phyloP scores from a whole-genome alignment of 1,140 invertebrate species.

The Neelides sp. region DNA sequence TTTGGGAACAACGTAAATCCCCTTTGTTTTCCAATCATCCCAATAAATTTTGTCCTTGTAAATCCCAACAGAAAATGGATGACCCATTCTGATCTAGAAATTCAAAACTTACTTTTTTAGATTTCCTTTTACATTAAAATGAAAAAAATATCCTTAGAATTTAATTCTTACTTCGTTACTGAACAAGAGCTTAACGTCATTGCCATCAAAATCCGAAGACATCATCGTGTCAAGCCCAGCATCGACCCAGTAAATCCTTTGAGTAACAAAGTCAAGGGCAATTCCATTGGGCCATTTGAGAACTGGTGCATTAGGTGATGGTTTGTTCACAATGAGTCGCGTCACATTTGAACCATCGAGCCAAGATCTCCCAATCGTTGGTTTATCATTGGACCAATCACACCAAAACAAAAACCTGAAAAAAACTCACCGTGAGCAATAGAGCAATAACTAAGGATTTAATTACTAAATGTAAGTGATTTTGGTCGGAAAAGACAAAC shows the following conservation, averaged over 20 bases:
- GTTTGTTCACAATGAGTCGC: slow-evolving; percentile 50
- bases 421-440: neutral
- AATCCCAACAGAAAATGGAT: slow-evolving; percentile 73
- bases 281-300: slow-evolving; percentile 81
- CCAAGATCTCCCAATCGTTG: slow-evolving; percentile 64
- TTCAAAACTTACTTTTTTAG: slow-evolving; percentile 17
- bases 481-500: slow-evolving; percentile 29
- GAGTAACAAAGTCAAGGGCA: slow-evolving; percentile 66
- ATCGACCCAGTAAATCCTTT: slow-evolving; percentile 76
- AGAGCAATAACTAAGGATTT: no score
- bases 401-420: slow-evolving; percentile 72
- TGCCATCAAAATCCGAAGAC: slow-evolving; percentile 68
- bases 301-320: slow-evolving; percentile 16
- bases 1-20: slow-evolving; percentile 52
- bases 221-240: slow-evolving; percentile 72
- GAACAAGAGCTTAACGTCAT: slow-evolving; percentile 57
- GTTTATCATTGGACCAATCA: slow-evolving; percentile 68
- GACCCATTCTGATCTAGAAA: slow-evolving; percentile 33
- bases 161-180: slow-evolving; percentile 43
- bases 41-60: slow-evolving; percentile 80
- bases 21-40: slow-evolving; percentile 74
- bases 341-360: slow-evolving; percentile 67
- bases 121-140: neutral
- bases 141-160: slow-evolving; percentile 6
- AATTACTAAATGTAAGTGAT: neutral